These are phyloP conservation scores for Parambassis ranga DNA, from an alignment of 2,797 vertebrate genomes.

Conservation along the genomic window DNA sequence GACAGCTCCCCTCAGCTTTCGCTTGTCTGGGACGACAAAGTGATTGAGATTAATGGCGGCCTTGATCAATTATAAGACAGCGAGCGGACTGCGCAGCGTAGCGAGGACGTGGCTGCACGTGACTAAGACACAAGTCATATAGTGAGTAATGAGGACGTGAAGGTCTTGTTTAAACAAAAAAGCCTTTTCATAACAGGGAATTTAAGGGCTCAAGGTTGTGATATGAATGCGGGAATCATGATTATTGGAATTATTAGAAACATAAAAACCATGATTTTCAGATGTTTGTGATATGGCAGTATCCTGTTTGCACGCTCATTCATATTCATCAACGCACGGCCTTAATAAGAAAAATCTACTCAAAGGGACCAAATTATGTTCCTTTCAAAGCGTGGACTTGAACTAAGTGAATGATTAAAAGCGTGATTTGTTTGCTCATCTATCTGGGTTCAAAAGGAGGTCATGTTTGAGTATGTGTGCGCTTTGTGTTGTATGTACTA, in stretches of 20 bases:
- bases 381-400: background rate
- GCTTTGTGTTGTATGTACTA: too few species aligned
- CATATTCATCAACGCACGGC: background rate
- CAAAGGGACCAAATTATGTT: background rate
- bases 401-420: slow-evolving; percentile 4
- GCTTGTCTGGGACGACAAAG: slow-evolving; percentile 42
- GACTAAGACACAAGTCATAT: slow-evolving; percentile 48
- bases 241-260: background rate
- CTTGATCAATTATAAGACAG: slow-evolving; percentile 61
- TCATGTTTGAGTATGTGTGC: background rate
- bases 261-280: background rate
- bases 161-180: slow-evolving; percentile 63
- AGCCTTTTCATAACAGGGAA: background rate
- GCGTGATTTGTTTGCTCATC: slow-evolving; percentile 6
- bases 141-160: slow-evolving; percentile 49
- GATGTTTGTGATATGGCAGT: background rate
- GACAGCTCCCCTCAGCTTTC: slow-evolving; percentile 54
- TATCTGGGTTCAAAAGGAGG: slow-evolving; percentile 1
- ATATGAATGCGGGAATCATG: background rate
- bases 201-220: background rate
- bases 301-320: background rate
- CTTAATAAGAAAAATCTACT: background rate
- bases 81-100: slow-evolving; percentile 25
- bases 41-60: slow-evolving; percentile 75
- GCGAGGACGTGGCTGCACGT: slow-evolving; percentile 38